A percentile compares a stretch with the other conserved stretches of the same genome.
Evolutionary conservation across 2,797 vertebrate genomes (phyloP).

Genomic region (Glossophaga mutica): DNA sequence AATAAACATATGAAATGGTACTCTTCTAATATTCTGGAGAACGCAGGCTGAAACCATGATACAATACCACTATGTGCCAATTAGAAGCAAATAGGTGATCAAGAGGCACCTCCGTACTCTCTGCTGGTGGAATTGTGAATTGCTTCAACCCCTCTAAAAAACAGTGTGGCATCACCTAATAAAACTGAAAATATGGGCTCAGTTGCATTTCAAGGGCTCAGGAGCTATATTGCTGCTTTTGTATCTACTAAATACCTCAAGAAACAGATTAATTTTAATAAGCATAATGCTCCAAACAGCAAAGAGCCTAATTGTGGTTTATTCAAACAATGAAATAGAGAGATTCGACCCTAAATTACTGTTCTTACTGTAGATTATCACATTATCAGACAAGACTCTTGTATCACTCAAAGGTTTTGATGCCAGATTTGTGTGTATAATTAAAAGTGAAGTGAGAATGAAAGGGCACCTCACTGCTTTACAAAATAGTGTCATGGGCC

Average conservation of each 20-base stretch:
- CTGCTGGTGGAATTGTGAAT: not conserved
- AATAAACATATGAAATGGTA: not conserved
- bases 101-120: not conserved
- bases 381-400: not conserved
- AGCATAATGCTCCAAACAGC: not conserved
- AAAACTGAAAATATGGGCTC: not conserved
- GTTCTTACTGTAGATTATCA: not conserved
- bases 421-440: not conserved
- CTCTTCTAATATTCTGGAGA: not conserved
- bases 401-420: not conserved
- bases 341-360: not conserved
- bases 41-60: not conserved
- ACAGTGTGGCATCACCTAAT: not conserved
- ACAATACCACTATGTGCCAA: not conserved
- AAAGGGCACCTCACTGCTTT: not conserved
- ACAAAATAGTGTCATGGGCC: not conserved
- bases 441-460: conserved; percentile 34
- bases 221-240: not conserved
- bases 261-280: not conserved
- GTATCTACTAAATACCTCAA: not conserved
- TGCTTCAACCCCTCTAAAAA: not conserved
- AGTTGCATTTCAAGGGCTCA: not conserved
- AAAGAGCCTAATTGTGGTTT: not conserved
- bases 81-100: not conserved
- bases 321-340: not conserved